These are phyloP conservation scores for Ctenomys sociabilis DNA, from an alignment of 2,113 vertebrate species.

Conservation along the genomic window DNA sequence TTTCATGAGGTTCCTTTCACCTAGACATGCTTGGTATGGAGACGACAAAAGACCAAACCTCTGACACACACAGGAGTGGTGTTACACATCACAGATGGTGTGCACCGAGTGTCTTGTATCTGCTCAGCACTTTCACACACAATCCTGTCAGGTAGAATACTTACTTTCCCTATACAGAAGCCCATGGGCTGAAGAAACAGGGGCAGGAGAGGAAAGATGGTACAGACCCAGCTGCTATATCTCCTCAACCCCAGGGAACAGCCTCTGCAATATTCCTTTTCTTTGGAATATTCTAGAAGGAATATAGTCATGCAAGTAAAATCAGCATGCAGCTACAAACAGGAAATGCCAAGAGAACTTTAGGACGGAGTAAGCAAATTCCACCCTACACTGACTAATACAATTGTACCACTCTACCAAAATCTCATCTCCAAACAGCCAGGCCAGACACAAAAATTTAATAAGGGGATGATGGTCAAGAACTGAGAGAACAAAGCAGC, in stretches of 20 bases:
- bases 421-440: conserved; percentile 57
- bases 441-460: conserved; percentile 42
- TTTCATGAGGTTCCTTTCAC: background rate
- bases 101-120: background rate
- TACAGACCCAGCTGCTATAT: background rate
- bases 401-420: background rate
- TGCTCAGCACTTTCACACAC: background rate
- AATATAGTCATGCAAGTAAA: background rate
- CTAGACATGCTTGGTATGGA: background rate
- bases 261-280: background rate
- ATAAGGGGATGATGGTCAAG: conserved; percentile 16
- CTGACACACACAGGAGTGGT: background rate
- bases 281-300: conserved; percentile 46
- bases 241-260: background rate
- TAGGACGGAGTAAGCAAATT: background rate
- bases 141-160: background rate
- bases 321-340: background rate
- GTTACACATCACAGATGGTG: background rate
- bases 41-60: background rate
- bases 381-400: background rate
- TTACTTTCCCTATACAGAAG: background rate
- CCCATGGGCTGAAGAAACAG: background rate
- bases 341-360: background rate
- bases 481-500: conserved; percentile 20
- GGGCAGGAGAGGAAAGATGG: background rate